A percentile compares a stretch with the other conserved stretches of the same genome.
phyloP scores from a whole-genome alignment of 2,888 invertebrate genomes.

The Eilema griseolum region DNA sequence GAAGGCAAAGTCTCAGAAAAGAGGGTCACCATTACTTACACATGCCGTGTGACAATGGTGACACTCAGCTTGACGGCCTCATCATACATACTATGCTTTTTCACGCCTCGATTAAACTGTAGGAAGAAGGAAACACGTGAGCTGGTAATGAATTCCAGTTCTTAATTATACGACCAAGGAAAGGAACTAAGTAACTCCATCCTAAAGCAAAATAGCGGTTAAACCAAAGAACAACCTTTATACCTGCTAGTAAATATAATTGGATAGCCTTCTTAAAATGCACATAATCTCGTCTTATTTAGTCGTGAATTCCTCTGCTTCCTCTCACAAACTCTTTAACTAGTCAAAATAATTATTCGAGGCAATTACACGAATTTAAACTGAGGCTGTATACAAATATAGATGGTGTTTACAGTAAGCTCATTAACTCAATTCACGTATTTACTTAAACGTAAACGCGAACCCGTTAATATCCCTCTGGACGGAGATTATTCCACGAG shows the following conservation, averaged over 20 bases:
- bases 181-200: background rate
- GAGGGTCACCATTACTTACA: no score
- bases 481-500: slow-evolving; percentile 23
- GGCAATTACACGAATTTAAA: background rate
- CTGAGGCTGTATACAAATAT: background rate
- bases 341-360: background rate
- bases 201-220: background rate
- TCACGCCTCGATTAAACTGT: no score
- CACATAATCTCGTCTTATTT: background rate
- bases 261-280: background rate
- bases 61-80: no score
- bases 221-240: background rate
- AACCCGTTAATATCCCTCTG: slow-evolving; percentile 14
- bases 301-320: background rate
- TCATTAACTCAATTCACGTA: slow-evolving; percentile 13
- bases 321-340: background rate
- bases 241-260: background rate
- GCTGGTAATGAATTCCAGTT: no score
- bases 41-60: no score
- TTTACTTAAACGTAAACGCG: slow-evolving; percentile 12
- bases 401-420: slow-evolving; percentile 5
- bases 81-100: no score
- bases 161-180: no score
- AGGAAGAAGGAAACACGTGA: no score
- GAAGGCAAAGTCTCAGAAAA: no score